These are phyloP conservation scores for Aleadryas rufinucha DNA, from an alignment of 2,113 vertebrate genomes.

Conservation along the genomic window DNA sequence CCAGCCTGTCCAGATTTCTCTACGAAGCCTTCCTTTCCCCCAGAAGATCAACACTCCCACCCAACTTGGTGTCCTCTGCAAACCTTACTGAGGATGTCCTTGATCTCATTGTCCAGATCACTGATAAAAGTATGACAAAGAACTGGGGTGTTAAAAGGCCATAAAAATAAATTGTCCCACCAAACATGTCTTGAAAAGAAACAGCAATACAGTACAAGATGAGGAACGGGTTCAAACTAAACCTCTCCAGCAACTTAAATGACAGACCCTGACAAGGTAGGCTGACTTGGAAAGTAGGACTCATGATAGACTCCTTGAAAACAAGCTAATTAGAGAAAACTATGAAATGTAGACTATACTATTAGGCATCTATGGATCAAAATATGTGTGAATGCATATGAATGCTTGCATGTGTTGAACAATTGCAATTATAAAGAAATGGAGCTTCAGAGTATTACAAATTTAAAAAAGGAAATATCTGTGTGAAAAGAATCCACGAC, in stretches of 20 bases:
- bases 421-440: not conserved
- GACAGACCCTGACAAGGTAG: not conserved
- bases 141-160: not conserved
- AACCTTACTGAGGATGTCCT: not conserved
- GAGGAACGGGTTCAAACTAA: not conserved
- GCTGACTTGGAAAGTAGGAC: not conserved
- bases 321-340: not conserved
- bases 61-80: not conserved
- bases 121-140: not conserved
- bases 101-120: not conserved
- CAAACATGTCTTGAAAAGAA: not conserved
- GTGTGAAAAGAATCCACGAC: accelerated
- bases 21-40: not conserved
- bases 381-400: not conserved
- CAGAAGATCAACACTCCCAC: not conserved
- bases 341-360: not conserved
- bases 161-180: not conserved
- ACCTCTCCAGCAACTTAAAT: not conserved
- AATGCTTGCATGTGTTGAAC: not conserved
- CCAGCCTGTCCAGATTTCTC: not conserved
- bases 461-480: not conserved
- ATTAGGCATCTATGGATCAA: no score
- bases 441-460: not conserved
- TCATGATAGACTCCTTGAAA: not conserved
- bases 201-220: not conserved